These are phyloP conservation scores for Callinectes sapidus DNA, from an alignment of 2,888 invertebrate genomes.

Conservation along the genomic window DNA sequence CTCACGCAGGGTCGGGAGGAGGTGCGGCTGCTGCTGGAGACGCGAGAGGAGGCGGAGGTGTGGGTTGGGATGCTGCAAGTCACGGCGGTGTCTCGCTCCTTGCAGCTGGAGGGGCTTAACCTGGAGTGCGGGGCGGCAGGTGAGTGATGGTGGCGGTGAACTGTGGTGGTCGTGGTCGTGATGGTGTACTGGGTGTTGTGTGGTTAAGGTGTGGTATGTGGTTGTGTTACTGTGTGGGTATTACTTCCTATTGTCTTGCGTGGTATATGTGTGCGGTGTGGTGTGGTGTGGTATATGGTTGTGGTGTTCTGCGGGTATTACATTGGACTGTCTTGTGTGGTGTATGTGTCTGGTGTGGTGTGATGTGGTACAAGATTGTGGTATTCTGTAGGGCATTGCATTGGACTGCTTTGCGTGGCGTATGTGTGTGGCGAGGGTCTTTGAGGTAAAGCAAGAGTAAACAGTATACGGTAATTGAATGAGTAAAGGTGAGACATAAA, in stretches of 20 bases:
- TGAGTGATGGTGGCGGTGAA: slow-evolving; percentile 21
- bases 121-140: slow-evolving; percentile 64
- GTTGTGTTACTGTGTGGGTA: background rate
- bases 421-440: background rate
- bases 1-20: slow-evolving; percentile 53
- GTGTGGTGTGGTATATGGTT: background rate
- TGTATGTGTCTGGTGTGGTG: background rate
- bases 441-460: background rate
- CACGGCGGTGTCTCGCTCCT: slow-evolving; percentile 48
- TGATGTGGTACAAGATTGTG: background rate
- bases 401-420: background rate
- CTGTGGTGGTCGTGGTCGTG: background rate
- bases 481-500: background rate
- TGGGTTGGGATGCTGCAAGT: slow-evolving; percentile 57
- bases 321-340: no score
- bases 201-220: slow-evolving; percentile 18
- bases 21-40: slow-evolving; percentile 46
- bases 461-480: background rate
- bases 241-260: background rate
- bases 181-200: background rate
- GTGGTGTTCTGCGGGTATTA: no score
- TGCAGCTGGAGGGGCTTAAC: slow-evolving; percentile 64
- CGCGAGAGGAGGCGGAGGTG: slow-evolving; percentile 43
- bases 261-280: background rate
- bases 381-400: no score